phyloP scores from a whole-genome alignment of 2,113 vertebrate species.

The Notiomystis cincta region DNA sequence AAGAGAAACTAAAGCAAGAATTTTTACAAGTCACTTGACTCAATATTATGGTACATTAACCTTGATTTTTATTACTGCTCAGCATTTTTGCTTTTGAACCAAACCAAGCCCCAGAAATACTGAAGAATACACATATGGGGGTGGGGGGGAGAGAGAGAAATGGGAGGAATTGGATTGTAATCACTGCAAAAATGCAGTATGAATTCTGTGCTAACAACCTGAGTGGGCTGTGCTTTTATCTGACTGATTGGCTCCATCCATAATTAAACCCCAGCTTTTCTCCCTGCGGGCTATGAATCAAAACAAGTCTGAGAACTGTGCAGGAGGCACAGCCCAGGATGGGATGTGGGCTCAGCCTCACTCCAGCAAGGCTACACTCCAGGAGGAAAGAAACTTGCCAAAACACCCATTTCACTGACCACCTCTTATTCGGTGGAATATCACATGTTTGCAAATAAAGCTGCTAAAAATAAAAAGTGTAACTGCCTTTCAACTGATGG shows the following conservation, averaged over 20 bases:
- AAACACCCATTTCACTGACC: constrained; percentile 1
- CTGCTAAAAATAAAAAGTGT: constrained; percentile 13
- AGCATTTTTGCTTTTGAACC: constrained; percentile 10
- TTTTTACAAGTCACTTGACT: constrained; percentile 51
- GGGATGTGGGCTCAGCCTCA: not conserved
- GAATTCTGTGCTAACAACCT: not conserved
- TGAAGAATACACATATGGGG: not conserved
- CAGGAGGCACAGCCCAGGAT: fast-evolving
- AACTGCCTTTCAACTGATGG: not conserved
- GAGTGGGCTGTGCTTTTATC: not conserved
- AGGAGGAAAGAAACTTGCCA: not conserved
- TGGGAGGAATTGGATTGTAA: not conserved
- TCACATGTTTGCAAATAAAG: constrained; percentile 22
- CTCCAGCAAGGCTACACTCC: not conserved
- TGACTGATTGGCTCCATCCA: not conserved
- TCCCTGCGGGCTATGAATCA: not conserved
- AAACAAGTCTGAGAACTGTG: not conserved
- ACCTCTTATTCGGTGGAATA: not conserved
- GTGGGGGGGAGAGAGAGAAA: not conserved
- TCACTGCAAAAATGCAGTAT: not conserved
- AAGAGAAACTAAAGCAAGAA: constrained; percentile 24
- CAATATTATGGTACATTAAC: constrained; percentile 48
- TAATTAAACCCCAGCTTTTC: not conserved
- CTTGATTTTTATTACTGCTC: constrained; percentile 6
- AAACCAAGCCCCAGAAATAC: not conserved